These are phyloP conservation scores for Tragelaphus eurycerus DNA, from an alignment of 2,797 vertebrate genomes.

Conservation along the genomic window DNA sequence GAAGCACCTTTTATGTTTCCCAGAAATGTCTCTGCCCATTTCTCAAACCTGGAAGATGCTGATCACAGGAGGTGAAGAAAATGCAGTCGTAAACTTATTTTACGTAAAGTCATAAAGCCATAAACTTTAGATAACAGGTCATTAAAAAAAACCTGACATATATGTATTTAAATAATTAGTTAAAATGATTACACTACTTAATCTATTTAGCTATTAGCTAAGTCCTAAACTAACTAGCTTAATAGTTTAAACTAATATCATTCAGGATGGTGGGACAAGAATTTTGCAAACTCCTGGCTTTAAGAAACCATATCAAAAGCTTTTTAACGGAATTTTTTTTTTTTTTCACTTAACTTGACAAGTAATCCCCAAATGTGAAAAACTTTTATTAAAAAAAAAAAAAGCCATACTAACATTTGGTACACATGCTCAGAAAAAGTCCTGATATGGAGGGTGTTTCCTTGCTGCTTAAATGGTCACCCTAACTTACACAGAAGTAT, in stretches of 20 bases:
- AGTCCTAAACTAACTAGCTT: not conserved
- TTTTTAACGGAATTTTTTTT: not conserved
- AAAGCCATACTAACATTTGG: not conserved
- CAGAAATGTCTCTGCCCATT: not conserved
- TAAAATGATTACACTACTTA: not conserved
- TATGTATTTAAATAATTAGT: not conserved
- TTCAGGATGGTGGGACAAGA: not conserved
- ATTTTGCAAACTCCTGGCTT: not conserved
- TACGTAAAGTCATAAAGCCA: not conserved
- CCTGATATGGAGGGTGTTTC: not conserved
- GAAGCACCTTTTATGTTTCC: not conserved
- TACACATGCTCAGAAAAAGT: not conserved
- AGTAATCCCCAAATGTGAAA: not conserved
- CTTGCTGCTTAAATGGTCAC: not conserved
- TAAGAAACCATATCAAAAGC: not conserved
- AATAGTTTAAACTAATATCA: not conserved
- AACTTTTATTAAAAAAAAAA: not conserved
- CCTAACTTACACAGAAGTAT: not conserved
- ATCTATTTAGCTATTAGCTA: not conserved
- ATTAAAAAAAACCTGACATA: not conserved
- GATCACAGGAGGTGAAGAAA: not conserved
- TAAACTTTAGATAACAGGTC: not conserved
- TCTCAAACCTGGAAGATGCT: not conserved
- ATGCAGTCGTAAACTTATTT: not conserved
- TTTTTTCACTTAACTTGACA: conserved; percentile 11